Percentiles rank a stretch among this genome's conserved stretches.
These are phyloP conservation scores for Myxocyprinus asiaticus DNA, from an alignment of 2,113 vertebrate genomes.

Conservation along the genomic window DNA sequence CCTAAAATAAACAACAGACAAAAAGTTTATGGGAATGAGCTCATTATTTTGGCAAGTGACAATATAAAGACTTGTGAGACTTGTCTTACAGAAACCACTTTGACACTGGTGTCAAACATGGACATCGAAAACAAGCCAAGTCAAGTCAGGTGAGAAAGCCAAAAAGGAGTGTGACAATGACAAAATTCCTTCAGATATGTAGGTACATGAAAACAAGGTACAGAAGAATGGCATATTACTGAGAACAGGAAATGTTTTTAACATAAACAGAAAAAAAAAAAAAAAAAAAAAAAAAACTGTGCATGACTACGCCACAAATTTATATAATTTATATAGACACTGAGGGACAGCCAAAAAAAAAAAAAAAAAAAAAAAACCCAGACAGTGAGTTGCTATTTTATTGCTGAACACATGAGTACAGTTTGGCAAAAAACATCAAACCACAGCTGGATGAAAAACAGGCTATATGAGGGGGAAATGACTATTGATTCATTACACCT, in stretches of 20 bases:
- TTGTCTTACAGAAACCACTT: slow-evolving; percentile 27
- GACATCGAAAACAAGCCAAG: not conserved
- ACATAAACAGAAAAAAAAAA: too few relatives aligned
- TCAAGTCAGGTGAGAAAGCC: not conserved
- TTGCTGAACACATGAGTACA: not conserved
- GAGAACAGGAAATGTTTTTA: too few relatives aligned
- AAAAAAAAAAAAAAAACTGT: too few relatives aligned
- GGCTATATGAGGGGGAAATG: not conserved
- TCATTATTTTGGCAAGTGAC: not conserved
- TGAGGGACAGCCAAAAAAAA: too few relatives aligned
- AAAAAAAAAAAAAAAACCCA: too few relatives aligned
- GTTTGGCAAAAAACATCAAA: not conserved
- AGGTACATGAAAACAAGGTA: too few relatives aligned
- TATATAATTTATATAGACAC: too few relatives aligned
- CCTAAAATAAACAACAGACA: not conserved
- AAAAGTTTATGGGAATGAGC: not conserved
- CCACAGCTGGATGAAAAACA: not conserved
- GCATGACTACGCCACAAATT: too few relatives aligned
- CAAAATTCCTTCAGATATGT: too few relatives aligned
- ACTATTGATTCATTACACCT: not conserved
- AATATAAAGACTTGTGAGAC: not conserved
- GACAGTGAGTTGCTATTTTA: not conserved
- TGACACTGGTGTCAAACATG: not conserved
- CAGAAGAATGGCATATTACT: too few relatives aligned
- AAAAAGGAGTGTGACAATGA: too few relatives aligned